phyloP scores from a whole-genome alignment of 2,113 vertebrate species.

The Tenrec ecaudatus region DNA sequence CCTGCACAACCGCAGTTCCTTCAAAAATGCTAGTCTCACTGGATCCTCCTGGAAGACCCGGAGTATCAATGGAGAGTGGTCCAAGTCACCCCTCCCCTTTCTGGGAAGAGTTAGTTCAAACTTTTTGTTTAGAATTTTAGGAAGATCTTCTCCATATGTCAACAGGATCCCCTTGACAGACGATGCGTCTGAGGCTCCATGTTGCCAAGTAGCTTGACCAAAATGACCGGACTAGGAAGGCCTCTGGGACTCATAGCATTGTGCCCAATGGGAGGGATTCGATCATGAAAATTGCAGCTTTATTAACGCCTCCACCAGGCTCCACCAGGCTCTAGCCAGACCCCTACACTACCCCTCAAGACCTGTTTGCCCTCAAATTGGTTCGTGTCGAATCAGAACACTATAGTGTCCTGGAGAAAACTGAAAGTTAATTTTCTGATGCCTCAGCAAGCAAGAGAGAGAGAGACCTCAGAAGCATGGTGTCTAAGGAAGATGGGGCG shows the following conservation, averaged over 20 bases:
- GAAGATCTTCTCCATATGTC: background rate
- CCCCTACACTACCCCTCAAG: background rate
- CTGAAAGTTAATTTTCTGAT: background rate
- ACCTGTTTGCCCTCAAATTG: background rate
- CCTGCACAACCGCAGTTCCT: too few species aligned
- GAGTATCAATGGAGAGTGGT: background rate
- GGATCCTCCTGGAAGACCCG: background rate
- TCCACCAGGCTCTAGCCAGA: background rate
- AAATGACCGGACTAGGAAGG: background rate
- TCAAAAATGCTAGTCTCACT: background rate
- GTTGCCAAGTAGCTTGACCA: background rate
- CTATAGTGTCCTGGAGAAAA: background rate
- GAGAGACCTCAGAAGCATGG: background rate
- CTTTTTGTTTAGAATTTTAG: background rate
- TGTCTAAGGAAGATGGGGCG: background rate
- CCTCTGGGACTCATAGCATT: background rate
- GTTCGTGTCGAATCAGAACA: background rate
- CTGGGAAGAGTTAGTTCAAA: background rate
- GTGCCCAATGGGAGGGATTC: background rate
- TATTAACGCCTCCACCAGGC: background rate
- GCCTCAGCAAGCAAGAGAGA: background rate
- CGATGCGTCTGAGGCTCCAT: background rate
- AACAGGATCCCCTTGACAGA: background rate
- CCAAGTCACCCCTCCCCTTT: background rate
- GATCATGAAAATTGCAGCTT: background rate